Conservation (phyloP, 2,797 vertebrate genomes). For the Luscinia megarhynchos region DNA sequence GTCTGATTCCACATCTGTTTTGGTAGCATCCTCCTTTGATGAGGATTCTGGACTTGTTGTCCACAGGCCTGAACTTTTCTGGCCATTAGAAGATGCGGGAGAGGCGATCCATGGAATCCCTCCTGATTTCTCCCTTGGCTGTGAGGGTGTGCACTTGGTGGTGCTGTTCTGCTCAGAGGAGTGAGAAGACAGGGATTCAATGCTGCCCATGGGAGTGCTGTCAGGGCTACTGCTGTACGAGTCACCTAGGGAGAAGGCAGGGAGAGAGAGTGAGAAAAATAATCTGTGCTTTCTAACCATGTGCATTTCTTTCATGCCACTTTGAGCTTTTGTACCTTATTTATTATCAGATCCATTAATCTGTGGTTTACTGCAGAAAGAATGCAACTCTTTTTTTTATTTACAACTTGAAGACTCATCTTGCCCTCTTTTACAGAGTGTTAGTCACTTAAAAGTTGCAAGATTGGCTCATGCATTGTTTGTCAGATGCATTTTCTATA, state of each 20-base stretch:
- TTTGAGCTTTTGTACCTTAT: background rate
- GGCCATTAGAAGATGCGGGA: constrained; percentile 84
- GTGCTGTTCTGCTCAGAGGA: constrained; percentile 94
- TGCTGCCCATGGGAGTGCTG: constrained; percentile 96
- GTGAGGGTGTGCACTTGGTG: constrained; percentile 80
- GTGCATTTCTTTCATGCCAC: background rate
- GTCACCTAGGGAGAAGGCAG: constrained; percentile 81
- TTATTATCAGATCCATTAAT: background rate
- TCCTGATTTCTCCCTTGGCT: constrained; percentile 80
- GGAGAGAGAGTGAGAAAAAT: background rate
- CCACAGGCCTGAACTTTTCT: constrained; percentile 80
- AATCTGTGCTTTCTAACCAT: background rate
- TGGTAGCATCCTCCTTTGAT: constrained; percentile 88
- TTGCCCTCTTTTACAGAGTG: background rate
- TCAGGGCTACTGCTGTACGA: constrained; percentile 95
- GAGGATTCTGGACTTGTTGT: constrained; percentile 91
- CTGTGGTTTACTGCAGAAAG: background rate
- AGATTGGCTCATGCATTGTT: background rate
- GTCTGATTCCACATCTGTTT: constrained; percentile 89
- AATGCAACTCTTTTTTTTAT: background rate
- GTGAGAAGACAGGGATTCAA: constrained; percentile 96
- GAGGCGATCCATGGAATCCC: constrained; percentile 87
- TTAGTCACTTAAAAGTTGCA: background rate
- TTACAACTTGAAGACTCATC: background rate
- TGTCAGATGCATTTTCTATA: background rate